These are phyloP conservation scores for Calcarius lapponicus DNA, from an alignment of 2,797 vertebrate genomes.

Conservation along the genomic window DNA sequence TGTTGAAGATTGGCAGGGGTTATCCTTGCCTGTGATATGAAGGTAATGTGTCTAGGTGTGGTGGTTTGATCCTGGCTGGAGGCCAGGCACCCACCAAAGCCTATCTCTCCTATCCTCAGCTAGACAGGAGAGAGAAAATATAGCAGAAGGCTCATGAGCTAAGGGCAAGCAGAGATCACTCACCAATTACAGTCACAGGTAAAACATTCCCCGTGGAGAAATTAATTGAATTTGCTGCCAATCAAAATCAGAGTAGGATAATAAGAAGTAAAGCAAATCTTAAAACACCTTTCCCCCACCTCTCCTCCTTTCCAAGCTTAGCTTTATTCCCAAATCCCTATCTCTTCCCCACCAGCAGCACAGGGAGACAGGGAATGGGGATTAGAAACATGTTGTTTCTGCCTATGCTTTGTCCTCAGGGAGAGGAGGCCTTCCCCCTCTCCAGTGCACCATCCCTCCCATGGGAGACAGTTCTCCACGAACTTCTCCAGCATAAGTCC, in stretches of 20 bases:
- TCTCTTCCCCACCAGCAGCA: not conserved
- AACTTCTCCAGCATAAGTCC: not conserved
- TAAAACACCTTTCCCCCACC: not conserved
- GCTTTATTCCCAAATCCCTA: not conserved
- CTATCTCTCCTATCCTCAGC: not conserved
- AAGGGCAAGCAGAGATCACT: not conserved
- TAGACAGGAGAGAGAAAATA: not conserved
- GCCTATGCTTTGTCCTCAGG: not conserved
- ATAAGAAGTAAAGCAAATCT: not conserved
- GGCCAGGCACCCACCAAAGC: not conserved
- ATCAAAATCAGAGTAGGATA: not conserved
- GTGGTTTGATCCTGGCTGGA: not conserved
- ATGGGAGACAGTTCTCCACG: accelerated
- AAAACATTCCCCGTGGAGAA: not conserved
- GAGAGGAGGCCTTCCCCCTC: not conserved
- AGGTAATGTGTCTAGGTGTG: not conserved
- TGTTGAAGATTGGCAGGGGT: not conserved
- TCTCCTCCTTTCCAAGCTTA: not conserved
- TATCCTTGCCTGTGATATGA: not conserved
- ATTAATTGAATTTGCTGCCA: not conserved
- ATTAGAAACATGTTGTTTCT: not conserved
- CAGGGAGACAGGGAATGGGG: too few species aligned
- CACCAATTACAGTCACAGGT: not conserved
- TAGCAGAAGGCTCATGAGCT: not conserved
- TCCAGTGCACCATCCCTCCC: not conserved